Percentiles rank a stretch among this genome's conserved stretches.
phyloP scores from a whole-genome alignment of 2,888 invertebrate genomes.

The Byasa hedistus region DNA sequence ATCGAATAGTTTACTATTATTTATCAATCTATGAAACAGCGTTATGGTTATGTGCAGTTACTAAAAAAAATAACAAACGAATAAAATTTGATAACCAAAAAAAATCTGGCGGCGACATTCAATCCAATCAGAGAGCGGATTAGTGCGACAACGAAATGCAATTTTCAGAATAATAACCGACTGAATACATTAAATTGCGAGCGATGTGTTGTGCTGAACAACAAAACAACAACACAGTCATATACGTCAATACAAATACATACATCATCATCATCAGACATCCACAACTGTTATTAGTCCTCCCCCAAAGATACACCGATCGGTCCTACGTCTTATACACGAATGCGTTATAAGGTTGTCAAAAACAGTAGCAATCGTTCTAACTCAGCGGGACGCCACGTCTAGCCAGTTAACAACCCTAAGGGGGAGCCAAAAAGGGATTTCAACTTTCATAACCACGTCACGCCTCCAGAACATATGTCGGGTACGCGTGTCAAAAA shows the following conservation, averaged over 20 bases:
- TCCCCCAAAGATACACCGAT: too few relatives aligned
- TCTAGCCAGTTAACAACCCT: conserved; percentile 44
- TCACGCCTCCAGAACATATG: conserved; percentile 55
- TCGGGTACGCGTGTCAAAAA: conserved; percentile 47
- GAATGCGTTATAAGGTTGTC: conserved; percentile 54
- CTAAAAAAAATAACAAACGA: background rate
- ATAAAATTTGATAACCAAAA: conserved; percentile 4
- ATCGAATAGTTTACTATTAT: too few relatives aligned
- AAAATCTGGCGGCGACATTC: conserved; percentile 19
- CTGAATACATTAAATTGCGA: conserved; percentile 26
- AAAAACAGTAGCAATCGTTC: conserved; percentile 49
- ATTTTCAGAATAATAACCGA: conserved; percentile 26
- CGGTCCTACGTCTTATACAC: conserved; percentile 24
- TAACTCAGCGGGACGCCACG: conserved; percentile 45
- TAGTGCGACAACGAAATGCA: conserved; percentile 24
- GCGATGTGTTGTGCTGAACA: conserved; percentile 37
- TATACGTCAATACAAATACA: too few relatives aligned
- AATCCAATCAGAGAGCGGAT: conserved; percentile 22
- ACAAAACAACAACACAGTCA: conserved; percentile 45
- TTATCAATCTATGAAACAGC: background rate
- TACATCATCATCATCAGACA: too few relatives aligned
- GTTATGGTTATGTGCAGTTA: background rate
- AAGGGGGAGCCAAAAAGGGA: conserved; percentile 33
- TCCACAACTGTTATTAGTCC: too few relatives aligned
- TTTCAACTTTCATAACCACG: conserved; percentile 50